phyloP scores from a whole-genome alignment of 2,888 invertebrate species.

The Diloba caeruleocephala region DNA sequence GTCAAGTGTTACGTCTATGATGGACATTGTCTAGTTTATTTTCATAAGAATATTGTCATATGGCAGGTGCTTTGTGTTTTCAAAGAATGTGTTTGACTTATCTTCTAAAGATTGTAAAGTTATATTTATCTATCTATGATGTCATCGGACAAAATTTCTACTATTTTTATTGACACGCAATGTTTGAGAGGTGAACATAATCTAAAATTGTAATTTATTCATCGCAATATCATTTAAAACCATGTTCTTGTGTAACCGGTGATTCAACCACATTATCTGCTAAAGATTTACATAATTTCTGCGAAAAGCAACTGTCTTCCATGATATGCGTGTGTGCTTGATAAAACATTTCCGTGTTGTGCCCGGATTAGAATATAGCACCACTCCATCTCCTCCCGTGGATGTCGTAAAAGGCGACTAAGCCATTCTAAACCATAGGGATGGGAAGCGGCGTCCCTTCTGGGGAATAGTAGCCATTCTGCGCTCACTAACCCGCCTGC shows the following conservation, averaged over 20 bases:
- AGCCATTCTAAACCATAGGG: no score
- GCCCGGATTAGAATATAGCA: no score
- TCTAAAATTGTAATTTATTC: conserved; percentile 44
- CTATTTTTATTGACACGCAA: conserved; percentile 36
- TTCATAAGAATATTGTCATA: no score
- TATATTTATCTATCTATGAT: conserved; percentile 40
- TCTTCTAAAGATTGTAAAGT: neutral
- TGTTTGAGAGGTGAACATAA: conserved; percentile 27
- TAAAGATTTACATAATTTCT: conserved; percentile 30
- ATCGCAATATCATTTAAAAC: conserved; percentile 34
- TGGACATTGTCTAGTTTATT: no score
- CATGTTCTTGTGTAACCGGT: conserved; percentile 32
- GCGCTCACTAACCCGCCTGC: no score
- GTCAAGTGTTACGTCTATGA: neutral
- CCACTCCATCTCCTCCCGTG: no score
- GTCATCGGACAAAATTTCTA: conserved; percentile 35
- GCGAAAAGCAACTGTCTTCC: conserved; percentile 7
- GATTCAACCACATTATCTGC: conserved; percentile 19
- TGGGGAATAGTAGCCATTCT: no score
- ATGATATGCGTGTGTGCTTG: conserved; percentile 22
- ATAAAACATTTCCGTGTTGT: no score
- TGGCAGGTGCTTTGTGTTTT: no score
- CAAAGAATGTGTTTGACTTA: no score
- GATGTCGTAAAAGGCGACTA: no score
- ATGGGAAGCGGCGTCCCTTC: no score